Evolutionary conservation across 2,888 invertebrate genomes (phyloP).

Genomic region (Microchrysa polita): DNA sequence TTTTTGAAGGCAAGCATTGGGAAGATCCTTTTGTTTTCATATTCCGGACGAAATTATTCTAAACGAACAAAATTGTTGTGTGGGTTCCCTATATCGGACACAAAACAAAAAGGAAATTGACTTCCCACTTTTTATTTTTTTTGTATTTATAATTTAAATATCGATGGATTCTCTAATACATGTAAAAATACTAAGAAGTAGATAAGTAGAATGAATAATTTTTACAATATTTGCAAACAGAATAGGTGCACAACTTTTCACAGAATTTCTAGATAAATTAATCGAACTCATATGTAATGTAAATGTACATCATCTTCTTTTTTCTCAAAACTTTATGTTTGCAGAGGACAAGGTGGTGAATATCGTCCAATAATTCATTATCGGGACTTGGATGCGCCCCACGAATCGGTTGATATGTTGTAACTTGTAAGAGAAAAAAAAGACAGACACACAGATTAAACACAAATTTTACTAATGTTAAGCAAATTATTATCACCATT

Average conservation of each 20-base stretch:
- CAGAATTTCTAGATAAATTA: neutral
- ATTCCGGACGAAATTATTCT: too few relatives aligned
- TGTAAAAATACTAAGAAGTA: neutral
- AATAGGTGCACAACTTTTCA: neutral
- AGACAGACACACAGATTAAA: too few relatives aligned
- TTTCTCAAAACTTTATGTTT: slow-evolving; percentile 65
- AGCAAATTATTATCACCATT: neutral
- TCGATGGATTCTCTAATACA: neutral
- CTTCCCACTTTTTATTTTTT: neutral
- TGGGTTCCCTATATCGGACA: too few relatives aligned
- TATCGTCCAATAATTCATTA: slow-evolving; percentile 91
- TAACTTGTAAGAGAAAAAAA: slow-evolving; percentile 61
- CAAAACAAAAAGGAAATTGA: neutral
- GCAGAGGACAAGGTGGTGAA: slow-evolving; percentile 79
- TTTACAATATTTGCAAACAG: too few relatives aligned
- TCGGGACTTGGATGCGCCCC: slow-evolving; percentile 91
- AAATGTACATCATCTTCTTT: slow-evolving; percentile 1
- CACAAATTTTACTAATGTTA: neutral
- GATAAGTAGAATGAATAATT: neutral
- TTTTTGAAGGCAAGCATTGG: too few relatives aligned
- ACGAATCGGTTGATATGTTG: slow-evolving; percentile 88
- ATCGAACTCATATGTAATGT: neutral
- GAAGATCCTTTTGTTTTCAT: too few relatives aligned
- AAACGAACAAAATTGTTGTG: too few relatives aligned
- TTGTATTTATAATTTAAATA: neutral